Evolutionary conservation across 2,888 invertebrate genomes (phyloP).

Genomic region (Cynaeus angustus): DNA sequence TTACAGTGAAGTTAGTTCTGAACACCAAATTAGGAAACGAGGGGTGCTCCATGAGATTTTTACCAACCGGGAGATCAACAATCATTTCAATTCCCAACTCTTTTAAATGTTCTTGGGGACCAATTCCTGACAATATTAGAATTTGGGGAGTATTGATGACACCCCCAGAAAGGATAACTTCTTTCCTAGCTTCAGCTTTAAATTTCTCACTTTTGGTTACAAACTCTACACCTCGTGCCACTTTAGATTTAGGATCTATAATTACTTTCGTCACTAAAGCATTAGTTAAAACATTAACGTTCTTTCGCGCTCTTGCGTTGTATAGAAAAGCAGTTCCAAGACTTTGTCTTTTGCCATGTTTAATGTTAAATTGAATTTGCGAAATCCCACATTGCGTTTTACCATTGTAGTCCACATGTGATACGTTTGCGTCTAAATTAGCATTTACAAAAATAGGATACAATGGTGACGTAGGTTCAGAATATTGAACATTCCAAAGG

Average conservation of each 20-base stretch:
- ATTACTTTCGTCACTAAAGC: slow-evolving; percentile 49
- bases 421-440: slow-evolving; percentile 44
- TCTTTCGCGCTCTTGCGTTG: slow-evolving; percentile 43
- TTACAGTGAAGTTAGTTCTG: slow-evolving; percentile 10
- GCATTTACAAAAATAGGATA: slow-evolving; percentile 43
- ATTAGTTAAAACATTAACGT: slow-evolving; percentile 48
- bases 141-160: slow-evolving; percentile 29
- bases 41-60: slow-evolving; percentile 11
- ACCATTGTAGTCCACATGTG: slow-evolving; percentile 52
- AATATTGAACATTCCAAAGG: slow-evolving; percentile 49
- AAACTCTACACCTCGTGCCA: slow-evolving; percentile 51
- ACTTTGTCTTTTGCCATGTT: slow-evolving; percentile 50
- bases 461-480: slow-evolving; percentile 31
- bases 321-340: slow-evolving; percentile 48
- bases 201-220: slow-evolving; percentile 46
- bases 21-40: slow-evolving; percentile 15
- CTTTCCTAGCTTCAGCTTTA: slow-evolving; percentile 10
- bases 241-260: slow-evolving; percentile 24
- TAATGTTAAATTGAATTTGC: slow-evolving; percentile 45
- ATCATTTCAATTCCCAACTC: slow-evolving; percentile 11
- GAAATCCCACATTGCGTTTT: slow-evolving; percentile 10
- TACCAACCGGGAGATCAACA: slow-evolving; percentile 27
- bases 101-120: slow-evolving; percentile 27
- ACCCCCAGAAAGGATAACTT: slow-evolving; percentile 36
- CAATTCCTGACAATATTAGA: slow-evolving; percentile 32